Evolutionary conservation across 1,140 invertebrate genomes (phyloP), one percentile per base, ranked within the genome.

Genomic region (Nasonia longicornis): DNA sequence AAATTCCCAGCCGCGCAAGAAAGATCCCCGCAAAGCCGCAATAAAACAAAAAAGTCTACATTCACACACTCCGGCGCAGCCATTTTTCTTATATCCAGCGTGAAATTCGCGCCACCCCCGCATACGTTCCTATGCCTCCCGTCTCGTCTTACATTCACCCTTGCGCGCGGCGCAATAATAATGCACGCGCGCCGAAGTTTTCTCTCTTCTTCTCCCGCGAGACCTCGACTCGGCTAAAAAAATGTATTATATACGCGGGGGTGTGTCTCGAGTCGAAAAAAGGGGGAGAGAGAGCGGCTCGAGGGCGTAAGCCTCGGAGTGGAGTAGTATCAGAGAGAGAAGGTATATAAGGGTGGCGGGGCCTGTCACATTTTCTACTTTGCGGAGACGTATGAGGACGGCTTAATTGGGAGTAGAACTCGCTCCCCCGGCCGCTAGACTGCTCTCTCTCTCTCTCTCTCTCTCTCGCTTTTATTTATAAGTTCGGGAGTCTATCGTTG

Each of bases 281-380:
- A 85, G 81, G 80, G 82, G 79, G 78, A 4, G 79, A 48, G 64
- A 29, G 22, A 16, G 67, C 14, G 4, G 45, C 67, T 48, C 52
- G 48, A 77, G 78, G 66, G 76, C 52, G 77, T 78, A 72, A 79
- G 64, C 29, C 48, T 38, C 20, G 63, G 29, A 45, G 35, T 38
- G 38, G 66, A 71, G 38, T 64, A 77, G 69, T 29, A 69, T 67
- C 31, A 64, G 52, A 66, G 38, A 29, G 38, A 29, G 45, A 80
- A 80, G 80, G 69, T 82, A 75, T 26, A 67, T 29, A 77, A 85
- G 86, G 83, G 85, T 83, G 80, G 83, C 81, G 58, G 66, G 72
- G 70, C 82, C 82, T 87, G 88, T 90, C 87, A 86, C 89, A 89
- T 89, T 90, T 90, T 90, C 87, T 89, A 89, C 88, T 89, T 89